Percentiles rank a stretch among this genome's conserved stretches.
Conservation (phyloP, 2,113 vertebrate species). For the Motacilla tschutschensis region DNA sequence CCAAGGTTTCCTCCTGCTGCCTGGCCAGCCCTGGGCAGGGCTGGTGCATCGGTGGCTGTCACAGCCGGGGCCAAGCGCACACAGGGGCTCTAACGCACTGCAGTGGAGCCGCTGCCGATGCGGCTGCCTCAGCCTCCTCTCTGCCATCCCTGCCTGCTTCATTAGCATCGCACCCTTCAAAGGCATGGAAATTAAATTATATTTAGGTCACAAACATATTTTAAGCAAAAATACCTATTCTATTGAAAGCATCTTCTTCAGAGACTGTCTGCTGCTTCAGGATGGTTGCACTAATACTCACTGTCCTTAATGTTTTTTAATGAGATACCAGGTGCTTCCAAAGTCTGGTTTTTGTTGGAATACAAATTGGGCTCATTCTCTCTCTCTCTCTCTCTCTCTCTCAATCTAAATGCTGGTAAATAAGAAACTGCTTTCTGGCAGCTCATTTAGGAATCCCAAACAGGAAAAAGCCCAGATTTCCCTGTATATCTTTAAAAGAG, state of each 20-base stretch:
- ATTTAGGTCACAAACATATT: constrained; percentile 69
- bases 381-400: not conserved
- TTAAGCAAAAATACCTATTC: constrained; percentile 59
- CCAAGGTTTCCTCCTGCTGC: not conserved
- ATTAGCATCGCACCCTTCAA: constrained; percentile 62
- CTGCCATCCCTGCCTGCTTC: constrained; percentile 50
- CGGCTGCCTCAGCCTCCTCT: constrained; percentile 58
- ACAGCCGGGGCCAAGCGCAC: not conserved
- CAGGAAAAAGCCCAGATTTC: not conserved
- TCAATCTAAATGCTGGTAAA: not conserved
- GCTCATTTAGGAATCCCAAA: not conserved
- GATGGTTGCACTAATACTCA: not conserved
- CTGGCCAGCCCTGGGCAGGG: not conserved
- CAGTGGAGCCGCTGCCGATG: constrained; percentile 6
- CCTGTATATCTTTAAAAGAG: not conserved
- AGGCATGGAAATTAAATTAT: constrained; percentile 68
- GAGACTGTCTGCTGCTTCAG: constrained; percentile 26
- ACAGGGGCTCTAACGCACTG: not conserved
- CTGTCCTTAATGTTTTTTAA: not conserved
- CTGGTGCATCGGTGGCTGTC: not conserved
- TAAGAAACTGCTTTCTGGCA: not conserved
- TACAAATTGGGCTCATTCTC: not conserved
- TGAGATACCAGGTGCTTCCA: not conserved
- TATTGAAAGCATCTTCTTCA: constrained; percentile 58
- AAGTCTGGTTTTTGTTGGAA: not conserved